Evolutionary conservation across 2,888 invertebrate species (phyloP).

Genomic region (Pseudococcus longispinus): DNA sequence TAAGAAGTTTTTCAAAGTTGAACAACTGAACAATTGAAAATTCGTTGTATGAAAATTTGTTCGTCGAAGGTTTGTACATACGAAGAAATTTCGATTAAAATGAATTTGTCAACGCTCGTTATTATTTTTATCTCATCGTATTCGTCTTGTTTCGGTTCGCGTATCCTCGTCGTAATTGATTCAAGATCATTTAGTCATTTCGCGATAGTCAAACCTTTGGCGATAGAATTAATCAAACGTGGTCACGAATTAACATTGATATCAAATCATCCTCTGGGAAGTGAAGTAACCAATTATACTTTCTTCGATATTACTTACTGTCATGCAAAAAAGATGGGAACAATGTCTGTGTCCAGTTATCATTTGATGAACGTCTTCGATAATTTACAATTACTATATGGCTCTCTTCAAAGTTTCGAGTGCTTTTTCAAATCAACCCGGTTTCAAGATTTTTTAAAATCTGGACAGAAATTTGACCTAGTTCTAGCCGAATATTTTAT

Average conservation of each 20-base stretch:
- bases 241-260: background rate
- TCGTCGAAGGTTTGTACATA: background rate
- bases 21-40: too few species aligned
- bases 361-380: background rate
- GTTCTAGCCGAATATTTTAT: constrained; percentile 76
- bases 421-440: background rate
- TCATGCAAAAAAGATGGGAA: background rate
- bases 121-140: background rate
- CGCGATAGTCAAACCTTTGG: background rate
- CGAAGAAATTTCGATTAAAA: background rate
- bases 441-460: background rate
- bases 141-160: background rate
- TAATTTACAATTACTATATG: background rate
- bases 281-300: background rate
- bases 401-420: background rate
- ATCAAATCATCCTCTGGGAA: background rate
- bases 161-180: background rate
- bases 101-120: background rate
- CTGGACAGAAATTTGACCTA: constrained; percentile 65
- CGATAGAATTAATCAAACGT: background rate
- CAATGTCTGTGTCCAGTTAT: background rate
- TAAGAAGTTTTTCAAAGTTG: too few species aligned
- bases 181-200: background rate
- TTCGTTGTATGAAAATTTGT: background rate
- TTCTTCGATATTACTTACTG: background rate